Evolutionary conservation across 2,888 invertebrate genomes (phyloP).

Genomic region (Rhagophthalmus giganteus): DNA sequence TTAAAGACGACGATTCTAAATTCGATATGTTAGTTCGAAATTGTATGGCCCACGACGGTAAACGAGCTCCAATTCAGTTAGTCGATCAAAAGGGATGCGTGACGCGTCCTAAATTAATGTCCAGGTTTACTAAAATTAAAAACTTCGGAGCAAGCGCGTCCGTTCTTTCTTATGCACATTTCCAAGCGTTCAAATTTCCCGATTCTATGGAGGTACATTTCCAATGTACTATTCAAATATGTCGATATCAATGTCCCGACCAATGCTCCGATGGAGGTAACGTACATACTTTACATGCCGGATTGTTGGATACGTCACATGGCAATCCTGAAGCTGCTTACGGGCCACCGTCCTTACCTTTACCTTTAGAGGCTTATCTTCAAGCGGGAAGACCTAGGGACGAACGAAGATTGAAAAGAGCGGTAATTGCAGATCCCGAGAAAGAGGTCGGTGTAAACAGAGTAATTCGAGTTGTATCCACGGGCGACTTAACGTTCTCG

Average conservation of each 20-base stretch:
- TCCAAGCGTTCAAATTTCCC: conserved; percentile 95
- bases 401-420: conserved; percentile 70
- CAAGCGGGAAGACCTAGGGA: conserved; percentile 73
- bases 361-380: conserved; percentile 66
- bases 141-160: conserved; percentile 93
- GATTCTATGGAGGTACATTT: conserved; percentile 97
- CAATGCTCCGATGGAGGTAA: conserved; percentile 72
- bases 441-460: conserved; percentile 87
- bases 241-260: conserved; percentile 89
- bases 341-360: conserved; percentile 66
- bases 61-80: conserved; percentile 88
- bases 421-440: conserved; percentile 65
- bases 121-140: conserved; percentile 90
- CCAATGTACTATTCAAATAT: conserved; percentile 93
- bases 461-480: conserved; percentile 88
- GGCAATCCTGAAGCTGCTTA: conserved; percentile 66
- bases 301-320: conserved; percentile 63
- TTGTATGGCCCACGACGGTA: conserved; percentile 93
- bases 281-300: conserved; percentile 47
- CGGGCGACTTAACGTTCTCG: conserved; percentile 84
- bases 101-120: conserved; percentile 89
- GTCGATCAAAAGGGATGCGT: conserved; percentile 93
- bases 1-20: conserved; percentile 92
- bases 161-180: conserved; percentile 88
- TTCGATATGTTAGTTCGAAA: conserved; percentile 94